A percentile compares a stretch with the other conserved stretches of the same genome.
Evolutionary conservation across 2,888 invertebrate genomes (phyloP).

Genomic region (Leucoptera coffeella): DNA sequence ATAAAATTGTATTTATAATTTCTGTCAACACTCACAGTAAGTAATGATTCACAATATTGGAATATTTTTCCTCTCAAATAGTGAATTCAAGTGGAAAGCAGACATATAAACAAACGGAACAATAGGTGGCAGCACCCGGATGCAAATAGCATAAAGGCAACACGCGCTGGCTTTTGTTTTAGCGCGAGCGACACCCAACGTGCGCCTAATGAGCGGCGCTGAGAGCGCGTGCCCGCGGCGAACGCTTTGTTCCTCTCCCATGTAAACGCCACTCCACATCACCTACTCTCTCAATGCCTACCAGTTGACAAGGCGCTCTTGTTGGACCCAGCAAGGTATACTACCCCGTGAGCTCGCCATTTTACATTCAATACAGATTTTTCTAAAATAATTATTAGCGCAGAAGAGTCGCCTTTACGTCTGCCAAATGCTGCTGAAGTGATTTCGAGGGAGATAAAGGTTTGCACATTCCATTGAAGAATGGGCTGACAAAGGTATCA

Average conservation of each 20-base stretch:
- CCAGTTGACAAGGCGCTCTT: constrained; percentile 2
- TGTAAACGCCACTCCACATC: constrained; percentile 4
- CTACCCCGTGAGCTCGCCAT: too few species aligned
- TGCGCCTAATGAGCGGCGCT: constrained; percentile 34
- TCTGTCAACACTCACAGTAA: too few species aligned
- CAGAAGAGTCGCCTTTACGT: too few species aligned
- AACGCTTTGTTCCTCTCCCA: constrained; percentile 2
- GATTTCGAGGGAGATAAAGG: too few species aligned
- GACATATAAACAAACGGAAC: constrained; percentile 12
- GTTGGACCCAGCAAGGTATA: neutral
- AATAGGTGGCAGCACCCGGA: constrained; percentile 19
- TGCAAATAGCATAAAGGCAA: constrained; percentile 51
- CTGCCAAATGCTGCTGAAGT: too few species aligned
- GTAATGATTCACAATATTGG: too few species aligned
- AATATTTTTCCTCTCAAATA: too few species aligned
- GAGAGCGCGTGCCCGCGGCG: constrained; percentile 13
- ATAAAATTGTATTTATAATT: too few species aligned
- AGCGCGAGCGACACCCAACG: constrained; percentile 38
- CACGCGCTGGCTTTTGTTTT: constrained; percentile 42
- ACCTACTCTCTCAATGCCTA: constrained; percentile 1
- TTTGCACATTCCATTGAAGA: too few species aligned
- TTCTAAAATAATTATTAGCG: too few species aligned
- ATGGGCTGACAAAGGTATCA: too few species aligned
- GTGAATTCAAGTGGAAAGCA: constrained; percentile 8
- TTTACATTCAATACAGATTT: too few species aligned